phyloP scores from a whole-genome alignment of 2,797 vertebrate species.

The Trachops cirrhosus region DNA sequence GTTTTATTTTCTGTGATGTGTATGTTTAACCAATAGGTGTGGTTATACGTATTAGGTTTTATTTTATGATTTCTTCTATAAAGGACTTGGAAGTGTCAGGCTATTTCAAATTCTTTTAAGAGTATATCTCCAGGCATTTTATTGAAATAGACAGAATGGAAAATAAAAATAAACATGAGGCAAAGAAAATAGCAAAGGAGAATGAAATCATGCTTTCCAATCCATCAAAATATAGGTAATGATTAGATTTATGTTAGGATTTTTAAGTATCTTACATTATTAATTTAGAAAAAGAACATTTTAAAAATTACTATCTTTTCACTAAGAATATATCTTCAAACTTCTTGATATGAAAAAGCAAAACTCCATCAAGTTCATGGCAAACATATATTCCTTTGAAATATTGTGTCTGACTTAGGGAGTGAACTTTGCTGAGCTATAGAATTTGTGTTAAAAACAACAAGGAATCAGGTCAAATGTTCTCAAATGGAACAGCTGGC shows the following conservation, averaged over 20 bases:
- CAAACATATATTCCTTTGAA: constrained; percentile 17
- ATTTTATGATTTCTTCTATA: constrained; percentile 7
- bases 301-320: constrained; percentile 21
- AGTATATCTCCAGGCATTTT: neutral
- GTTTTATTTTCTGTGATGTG: constrained; percentile 19
- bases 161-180: constrained; percentile 11
- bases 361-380: neutral
- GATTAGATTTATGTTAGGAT: neutral
- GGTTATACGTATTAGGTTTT: constrained; percentile 21
- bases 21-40: constrained; percentile 46
- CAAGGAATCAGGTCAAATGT: constrained; percentile 22
- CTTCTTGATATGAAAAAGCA: neutral
- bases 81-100: neutral
- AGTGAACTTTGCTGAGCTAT: constrained; percentile 58
- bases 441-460: constrained; percentile 51
- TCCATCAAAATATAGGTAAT: neutral
- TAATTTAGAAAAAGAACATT: neutral
- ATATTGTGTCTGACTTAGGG: constrained; percentile 1
- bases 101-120: neutral
- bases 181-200: neutral
- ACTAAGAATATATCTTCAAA: neutral
- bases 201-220: neutral
- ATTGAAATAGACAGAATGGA: constrained; percentile 16
- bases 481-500: constrained; percentile 55
- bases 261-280: neutral